A percentile compares a stretch with the other conserved stretches of the same genome.
Evolutionary conservation across 2,888 invertebrate species (phyloP).

Genomic region (Tortricodes alternella): DNA sequence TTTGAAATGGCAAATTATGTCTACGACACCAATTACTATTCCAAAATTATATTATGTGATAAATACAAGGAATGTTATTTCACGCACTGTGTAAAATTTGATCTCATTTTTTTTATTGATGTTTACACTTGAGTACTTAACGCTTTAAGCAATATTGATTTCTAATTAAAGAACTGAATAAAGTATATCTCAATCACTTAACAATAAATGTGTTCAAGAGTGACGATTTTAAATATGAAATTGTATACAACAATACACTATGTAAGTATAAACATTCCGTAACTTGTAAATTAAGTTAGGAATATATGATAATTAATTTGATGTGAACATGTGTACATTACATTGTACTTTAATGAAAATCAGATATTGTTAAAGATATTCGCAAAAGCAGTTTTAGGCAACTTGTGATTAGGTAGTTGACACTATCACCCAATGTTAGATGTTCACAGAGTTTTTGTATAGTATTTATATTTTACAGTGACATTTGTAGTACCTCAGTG

Average conservation of each 20-base stretch:
- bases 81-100: constrained; percentile 21
- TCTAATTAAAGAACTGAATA: constrained; percentile 23
- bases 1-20: constrained; percentile 31
- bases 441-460: constrained; percentile 44
- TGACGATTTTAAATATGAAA: constrained; percentile 22
- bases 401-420: constrained; percentile 33
- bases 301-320: neutral
- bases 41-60: constrained; percentile 21
- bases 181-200: constrained; percentile 18
- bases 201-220: constrained; percentile 27
- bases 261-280: neutral
- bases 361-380: constrained; percentile 7
- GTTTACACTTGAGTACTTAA: constrained; percentile 4
- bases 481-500: neutral
- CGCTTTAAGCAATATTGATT: constrained; percentile 23
- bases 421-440: constrained; percentile 46
- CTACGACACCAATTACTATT: constrained; percentile 22
- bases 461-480: constrained; percentile 37
- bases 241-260: constrained; percentile 16
- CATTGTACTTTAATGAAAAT: neutral
- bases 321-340: neutral
- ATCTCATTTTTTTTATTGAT: constrained; percentile 18
- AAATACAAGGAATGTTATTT: constrained; percentile 12
- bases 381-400: neutral
- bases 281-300: neutral